These are phyloP conservation scores for Temnothorax curvispinosus DNA, from an alignment of 1,140 invertebrate species.

Conservation along the genomic window DNA sequence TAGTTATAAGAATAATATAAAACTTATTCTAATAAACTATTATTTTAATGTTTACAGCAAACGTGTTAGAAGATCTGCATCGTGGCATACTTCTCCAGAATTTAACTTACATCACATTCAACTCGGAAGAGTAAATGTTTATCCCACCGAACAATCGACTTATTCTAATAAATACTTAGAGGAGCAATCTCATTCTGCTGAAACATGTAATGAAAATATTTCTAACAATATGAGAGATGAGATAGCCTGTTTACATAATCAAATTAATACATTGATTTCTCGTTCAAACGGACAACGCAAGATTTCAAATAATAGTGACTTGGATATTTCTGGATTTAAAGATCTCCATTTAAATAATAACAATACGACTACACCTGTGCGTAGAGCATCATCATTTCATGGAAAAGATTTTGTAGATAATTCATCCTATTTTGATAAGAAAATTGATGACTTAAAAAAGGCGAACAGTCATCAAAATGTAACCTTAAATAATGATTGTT, in stretches of 20 bases:
- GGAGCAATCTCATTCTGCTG: conserved; percentile 26
- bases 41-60: conserved; percentile 62
- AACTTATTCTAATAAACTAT: neutral
- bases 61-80: conserved; percentile 78
- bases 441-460: conserved; percentile 81
- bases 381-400: conserved; percentile 82
- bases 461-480: conserved; percentile 78
- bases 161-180: conserved; percentile 31
- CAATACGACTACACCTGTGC: conserved; percentile 56
- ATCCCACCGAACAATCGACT: conserved; percentile 20
- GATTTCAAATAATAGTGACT: conserved; percentile 72
- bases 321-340: conserved; percentile 62
- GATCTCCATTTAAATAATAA: conserved; percentile 37
- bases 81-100: conserved; percentile 76
- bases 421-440: conserved; percentile 78
- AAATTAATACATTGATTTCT: conserved; percentile 78
- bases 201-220: conserved; percentile 19
- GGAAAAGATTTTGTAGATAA: conserved; percentile 76
- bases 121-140: conserved; percentile 56
- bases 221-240: conserved; percentile 26
- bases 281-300: conserved; percentile 79
- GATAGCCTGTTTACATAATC: conserved; percentile 73
- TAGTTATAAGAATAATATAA: neutral
- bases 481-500: conserved; percentile 38
- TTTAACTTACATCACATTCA: conserved; percentile 31